Conservation (phyloP, 30 jellyfish, hydroid and myxozoan species). For the Hydractinia symbiolongicarpus region DNA sequence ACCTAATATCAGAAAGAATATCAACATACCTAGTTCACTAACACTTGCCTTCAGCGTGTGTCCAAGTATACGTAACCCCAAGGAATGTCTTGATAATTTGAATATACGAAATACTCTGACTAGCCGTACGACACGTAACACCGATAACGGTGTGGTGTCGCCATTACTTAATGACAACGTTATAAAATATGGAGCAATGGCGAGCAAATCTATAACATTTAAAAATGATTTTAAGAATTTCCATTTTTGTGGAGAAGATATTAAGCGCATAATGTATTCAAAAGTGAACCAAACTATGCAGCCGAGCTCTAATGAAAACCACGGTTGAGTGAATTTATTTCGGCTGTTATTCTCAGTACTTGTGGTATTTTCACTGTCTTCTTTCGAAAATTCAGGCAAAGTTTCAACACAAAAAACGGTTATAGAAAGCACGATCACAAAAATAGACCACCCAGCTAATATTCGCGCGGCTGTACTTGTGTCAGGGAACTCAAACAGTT, state of each 20-base stretch:
- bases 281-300: conserved; percentile 88
- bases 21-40: conserved; percentile 82
- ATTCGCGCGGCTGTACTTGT: conserved; percentile 69
- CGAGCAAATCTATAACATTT: conserved; percentile 76
- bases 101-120: conserved; percentile 91
- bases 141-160: conserved; percentile 89
- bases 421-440: conserved; percentile 70
- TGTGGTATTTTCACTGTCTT: background rate
- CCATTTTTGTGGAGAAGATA: conserved; percentile 71
- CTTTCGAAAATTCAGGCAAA: conserved; percentile 46
- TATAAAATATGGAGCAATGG: conserved; percentile 86
- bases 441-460: conserved; percentile 84
- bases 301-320: conserved; percentile 76
- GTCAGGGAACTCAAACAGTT: conserved; percentile 87
- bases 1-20: conserved; percentile 77
- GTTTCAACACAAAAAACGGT: conserved; percentile 86
- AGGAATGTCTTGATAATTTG: conserved; percentile 89
- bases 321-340: conserved; percentile 43
- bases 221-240: conserved; percentile 66
- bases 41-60: conserved; percentile 85
- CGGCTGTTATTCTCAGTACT: background rate
- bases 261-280: conserved; percentile 66
- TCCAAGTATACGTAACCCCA: conserved; percentile 93
- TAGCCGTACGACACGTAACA: conserved; percentile 79
- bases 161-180: conserved; percentile 72